Conservation (phyloP, 2,888 invertebrate species). For the Polyploca ridens region DNA sequence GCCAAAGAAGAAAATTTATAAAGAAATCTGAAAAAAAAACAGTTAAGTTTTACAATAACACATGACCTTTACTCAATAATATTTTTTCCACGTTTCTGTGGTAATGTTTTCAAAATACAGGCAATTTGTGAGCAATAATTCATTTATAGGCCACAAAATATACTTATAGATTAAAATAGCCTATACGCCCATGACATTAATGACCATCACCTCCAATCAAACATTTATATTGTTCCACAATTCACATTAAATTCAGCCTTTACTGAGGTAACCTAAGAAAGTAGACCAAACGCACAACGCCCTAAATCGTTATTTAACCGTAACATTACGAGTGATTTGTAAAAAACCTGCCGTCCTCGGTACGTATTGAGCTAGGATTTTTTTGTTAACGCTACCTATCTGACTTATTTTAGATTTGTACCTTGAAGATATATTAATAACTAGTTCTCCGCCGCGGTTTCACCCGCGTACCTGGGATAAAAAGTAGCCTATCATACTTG, state of each 20-base stretch:
- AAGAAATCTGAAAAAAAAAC: too few relatives aligned
- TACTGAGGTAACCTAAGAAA: constrained; percentile 15
- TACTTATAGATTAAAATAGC: not conserved
- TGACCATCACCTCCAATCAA: constrained; percentile 2
- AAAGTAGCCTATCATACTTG: too few relatives aligned
- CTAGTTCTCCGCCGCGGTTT: not conserved
- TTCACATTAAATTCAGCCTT: not conserved
- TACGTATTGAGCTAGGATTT: constrained; percentile 32
- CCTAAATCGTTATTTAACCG: constrained; percentile 43
- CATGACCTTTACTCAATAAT: too few relatives aligned
- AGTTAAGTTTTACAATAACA: too few relatives aligned
- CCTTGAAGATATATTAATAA: constrained; percentile 9
- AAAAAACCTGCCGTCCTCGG: constrained; percentile 55
- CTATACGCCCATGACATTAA: constrained; percentile 9
- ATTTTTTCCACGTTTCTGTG: too few relatives aligned
- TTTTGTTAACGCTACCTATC: constrained; percentile 27
- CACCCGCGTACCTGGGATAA: too few relatives aligned
- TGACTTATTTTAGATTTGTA: constrained; percentile 16
- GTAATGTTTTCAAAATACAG: too few relatives aligned
- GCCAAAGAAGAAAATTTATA: too few relatives aligned
- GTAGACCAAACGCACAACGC: constrained; percentile 20
- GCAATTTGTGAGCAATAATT: too few relatives aligned
- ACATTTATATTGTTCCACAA: not conserved
- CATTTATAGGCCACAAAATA: too few relatives aligned
- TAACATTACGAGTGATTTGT: constrained; percentile 35